Percentiles rank a stretch among this genome's conserved stretches.
phyloP scores from a whole-genome alignment of 1,140 invertebrate genomes.

The Chymomyza costata region DNA sequence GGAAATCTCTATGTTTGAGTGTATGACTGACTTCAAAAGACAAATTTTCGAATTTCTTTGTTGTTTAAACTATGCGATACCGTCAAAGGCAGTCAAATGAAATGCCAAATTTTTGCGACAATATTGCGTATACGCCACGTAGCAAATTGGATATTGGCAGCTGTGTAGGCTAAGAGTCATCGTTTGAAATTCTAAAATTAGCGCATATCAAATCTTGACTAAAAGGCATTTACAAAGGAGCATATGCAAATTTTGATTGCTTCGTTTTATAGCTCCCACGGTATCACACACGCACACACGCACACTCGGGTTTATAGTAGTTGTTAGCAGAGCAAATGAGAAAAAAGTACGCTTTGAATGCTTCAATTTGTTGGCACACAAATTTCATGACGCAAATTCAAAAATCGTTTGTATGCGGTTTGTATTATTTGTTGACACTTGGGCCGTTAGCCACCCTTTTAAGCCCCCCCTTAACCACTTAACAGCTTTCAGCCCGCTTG shows the following conservation, averaged over 20 bases:
- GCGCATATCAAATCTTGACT: too few species aligned
- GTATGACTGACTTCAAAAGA: too few species aligned
- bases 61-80: conserved; percentile 30
- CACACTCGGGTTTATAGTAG: not conserved
- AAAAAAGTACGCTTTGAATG: conserved; percentile 2
- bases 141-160: too few species aligned
- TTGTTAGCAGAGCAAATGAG: too few species aligned
- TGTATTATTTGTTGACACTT: conserved; percentile 2
- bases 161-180: too few species aligned
- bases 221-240: not conserved
- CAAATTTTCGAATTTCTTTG: conserved; percentile 13
- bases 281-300: not conserved
- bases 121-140: conserved; percentile 59
- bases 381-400: not conserved
- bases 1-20: too few species aligned
- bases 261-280: too few species aligned
- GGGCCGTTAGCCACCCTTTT: too few species aligned
- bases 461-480: too few species aligned
- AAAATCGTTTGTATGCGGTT: not conserved
- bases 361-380: conserved; percentile 1
- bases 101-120: conserved; percentile 65
- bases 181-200: too few species aligned
- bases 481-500: too few species aligned
- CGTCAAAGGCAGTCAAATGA: conserved; percentile 68
- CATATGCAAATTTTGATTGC: too few species aligned